A percentile compares a stretch with the other conserved stretches of the same genome.
Conservation (phyloP, 2,113 vertebrate species). For the Urocitellus parryii region DNA sequence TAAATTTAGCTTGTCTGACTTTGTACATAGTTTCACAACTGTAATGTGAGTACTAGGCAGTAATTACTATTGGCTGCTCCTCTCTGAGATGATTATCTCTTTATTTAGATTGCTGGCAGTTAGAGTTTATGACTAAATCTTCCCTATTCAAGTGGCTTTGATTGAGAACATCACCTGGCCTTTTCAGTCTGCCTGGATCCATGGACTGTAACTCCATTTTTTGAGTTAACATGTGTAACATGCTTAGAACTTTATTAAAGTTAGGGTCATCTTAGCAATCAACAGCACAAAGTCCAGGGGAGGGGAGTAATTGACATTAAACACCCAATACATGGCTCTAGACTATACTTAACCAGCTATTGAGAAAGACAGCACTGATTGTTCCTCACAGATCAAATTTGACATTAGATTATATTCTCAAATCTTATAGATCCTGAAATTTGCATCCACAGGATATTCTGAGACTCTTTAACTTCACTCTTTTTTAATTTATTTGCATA, state of each 20-base stretch:
- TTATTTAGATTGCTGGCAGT: conserved; percentile 55
- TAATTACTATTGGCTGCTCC: conserved; percentile 23
- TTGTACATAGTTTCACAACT: conserved; percentile 42
- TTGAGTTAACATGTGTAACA: conserved; percentile 49
- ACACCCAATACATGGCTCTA: neutral
- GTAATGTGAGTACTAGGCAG: conserved; percentile 46
- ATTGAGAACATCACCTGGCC: conserved; percentile 15
- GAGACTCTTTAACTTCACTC: neutral
- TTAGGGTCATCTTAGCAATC: conserved; percentile 26
- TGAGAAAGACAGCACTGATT: neutral
- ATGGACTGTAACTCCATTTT: neutral
- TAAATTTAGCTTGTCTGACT: conserved; percentile 36
- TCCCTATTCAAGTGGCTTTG: conserved; percentile 46
- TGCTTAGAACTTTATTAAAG: conserved; percentile 37
- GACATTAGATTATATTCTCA: neutral
- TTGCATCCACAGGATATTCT: neutral
- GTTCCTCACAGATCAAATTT: neutral
- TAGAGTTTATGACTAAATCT: conserved; percentile 51
- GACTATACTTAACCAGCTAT: neutral
- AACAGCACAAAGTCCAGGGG: neutral
- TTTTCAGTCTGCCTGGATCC: conserved; percentile 38
- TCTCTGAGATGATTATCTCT: conserved; percentile 52
- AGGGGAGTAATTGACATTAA: neutral
- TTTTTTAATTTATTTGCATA: neutral
- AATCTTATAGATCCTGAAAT: neutral